Evolutionary conservation across 2,888 invertebrate genomes (phyloP), one percentile per base, ranked within the genome.

Genomic region (Heterodera filipjevi): DNA sequence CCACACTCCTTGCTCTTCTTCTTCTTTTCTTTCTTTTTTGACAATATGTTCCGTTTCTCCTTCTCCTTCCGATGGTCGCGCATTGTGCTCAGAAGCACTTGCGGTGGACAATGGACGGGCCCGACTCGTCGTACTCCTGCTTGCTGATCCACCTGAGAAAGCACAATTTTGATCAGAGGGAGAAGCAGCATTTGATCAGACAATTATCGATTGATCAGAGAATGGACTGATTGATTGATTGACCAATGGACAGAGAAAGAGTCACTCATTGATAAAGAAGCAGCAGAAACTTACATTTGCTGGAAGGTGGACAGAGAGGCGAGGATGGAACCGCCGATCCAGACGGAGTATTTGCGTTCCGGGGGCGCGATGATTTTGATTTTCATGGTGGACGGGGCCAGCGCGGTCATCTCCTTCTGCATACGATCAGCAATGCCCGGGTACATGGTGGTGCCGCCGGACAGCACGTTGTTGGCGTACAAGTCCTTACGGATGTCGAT

Each of bases 271-370:
- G n/a, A n/a, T n/a, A n/a, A n/a, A n/a, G 12, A 39, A 10, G 39
- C 39, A 39, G 12, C 39, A 6, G 12, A 6, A 22, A 53, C 53
- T 53, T 39, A 75, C 80, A 80, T 81, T 90, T 94, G 94, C 90
- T 94, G 94, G 92, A 95, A 93, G 90, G 94, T 94, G 90, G 93
- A 93, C 86, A 95, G 91, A 2, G 95, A 95, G 78, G 95, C 95
- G 89, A 96, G 92, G 92, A 96, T 96, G 90, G 96, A 96, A 86
- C 96, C 96, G 90, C 96, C 96, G 92, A 96, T 96, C 95, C 95
- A 96, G 86, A 95, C 95, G 89, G 95, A 95, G 93, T 96, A 95
- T 91, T 96, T 96, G 90, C 95, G 93, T 92, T 95, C 95, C 83
- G 95, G 87, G 32, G 86, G 87, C 35, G 86, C 87, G 77, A 87